Percentiles rank a stretch among this genome's conserved stretches.
phyloP scores from a whole-genome alignment of 92 coral and sea anemone genomes.

The Desmophyllum pertusum region DNA sequence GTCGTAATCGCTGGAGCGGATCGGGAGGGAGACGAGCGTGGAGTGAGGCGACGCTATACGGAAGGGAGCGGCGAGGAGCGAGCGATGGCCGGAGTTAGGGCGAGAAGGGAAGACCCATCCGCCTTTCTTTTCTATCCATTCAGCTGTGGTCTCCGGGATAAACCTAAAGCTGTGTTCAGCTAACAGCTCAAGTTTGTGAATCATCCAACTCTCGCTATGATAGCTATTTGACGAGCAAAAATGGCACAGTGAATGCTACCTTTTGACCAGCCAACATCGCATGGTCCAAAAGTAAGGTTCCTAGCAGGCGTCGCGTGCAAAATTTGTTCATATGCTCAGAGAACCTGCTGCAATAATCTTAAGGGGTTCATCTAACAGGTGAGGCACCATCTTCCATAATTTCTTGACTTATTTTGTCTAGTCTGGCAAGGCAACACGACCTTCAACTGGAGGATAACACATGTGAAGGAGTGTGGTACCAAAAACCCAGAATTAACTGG shows the following conservation, averaged over 20 bases:
- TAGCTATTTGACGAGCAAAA: slow-evolving; percentile 96
- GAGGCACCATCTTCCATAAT: slow-evolving; percentile 80
- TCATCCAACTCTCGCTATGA: slow-evolving; percentile 83
- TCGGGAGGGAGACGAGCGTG: too few relatives aligned
- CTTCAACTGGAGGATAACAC: slow-evolving; percentile 97
- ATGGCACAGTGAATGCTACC: slow-evolving; percentile 88
- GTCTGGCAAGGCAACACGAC: slow-evolving; percentile 91
- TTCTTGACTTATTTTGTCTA: slow-evolving; percentile 88
- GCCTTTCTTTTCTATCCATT: slow-evolving; percentile 95
- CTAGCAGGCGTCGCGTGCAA: slow-evolving; percentile 81
- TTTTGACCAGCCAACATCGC: slow-evolving; percentile 97
- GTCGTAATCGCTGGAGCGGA: too few relatives aligned
- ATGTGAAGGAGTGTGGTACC: slow-evolving; percentile 75
- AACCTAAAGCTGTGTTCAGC: slow-evolving; percentile 90
- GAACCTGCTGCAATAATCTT: slow-evolving; percentile 62
- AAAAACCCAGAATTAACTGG: not conserved
- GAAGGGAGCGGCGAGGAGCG: too few relatives aligned
- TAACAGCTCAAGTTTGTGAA: slow-evolving; percentile 74
- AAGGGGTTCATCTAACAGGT: slow-evolving; percentile 83
- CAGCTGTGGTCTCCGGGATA: slow-evolving; percentile 89
- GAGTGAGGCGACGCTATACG: too few relatives aligned
- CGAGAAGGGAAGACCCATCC: too few relatives aligned
- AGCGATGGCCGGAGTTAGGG: too few relatives aligned
- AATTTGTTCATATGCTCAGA: slow-evolving; percentile 86
- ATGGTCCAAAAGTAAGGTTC: slow-evolving; percentile 77